These are phyloP conservation scores for Larimichthys crocea DNA, from an alignment of 2,113 vertebrate genomes.

Conservation along the genomic window DNA sequence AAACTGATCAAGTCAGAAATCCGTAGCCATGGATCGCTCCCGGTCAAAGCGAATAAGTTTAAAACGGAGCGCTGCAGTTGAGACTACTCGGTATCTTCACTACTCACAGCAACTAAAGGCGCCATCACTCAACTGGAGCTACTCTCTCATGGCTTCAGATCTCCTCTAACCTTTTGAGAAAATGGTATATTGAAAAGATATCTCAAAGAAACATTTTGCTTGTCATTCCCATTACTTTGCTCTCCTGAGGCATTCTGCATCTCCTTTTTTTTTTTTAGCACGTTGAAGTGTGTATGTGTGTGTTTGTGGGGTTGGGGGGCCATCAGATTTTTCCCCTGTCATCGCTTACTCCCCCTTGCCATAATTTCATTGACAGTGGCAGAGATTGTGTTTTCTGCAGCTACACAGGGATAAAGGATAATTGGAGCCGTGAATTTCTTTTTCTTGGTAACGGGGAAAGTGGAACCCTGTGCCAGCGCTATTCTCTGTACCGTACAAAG, in stretches of 20 bases:
- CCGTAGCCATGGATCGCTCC: constrained; percentile 19
- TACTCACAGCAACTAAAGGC: constrained; percentile 31
- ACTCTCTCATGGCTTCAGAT: constrained; percentile 51
- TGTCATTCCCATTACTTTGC: constrained; percentile 53
- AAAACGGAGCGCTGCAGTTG: constrained; percentile 11
- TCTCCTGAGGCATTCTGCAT: constrained; percentile 47
- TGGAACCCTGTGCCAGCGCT: constrained; percentile 55
- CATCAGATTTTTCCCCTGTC: constrained; percentile 37
- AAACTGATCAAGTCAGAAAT: constrained; percentile 54
- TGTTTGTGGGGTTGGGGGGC: background rate
- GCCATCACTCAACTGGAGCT: constrained; percentile 43
- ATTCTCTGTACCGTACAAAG: constrained; percentile 62
- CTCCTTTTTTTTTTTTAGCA: constrained; percentile 37
- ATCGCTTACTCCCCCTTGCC: constrained; percentile 43
- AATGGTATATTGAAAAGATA: constrained; percentile 63
- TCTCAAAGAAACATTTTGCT: constrained; percentile 66
- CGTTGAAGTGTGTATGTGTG: constrained; percentile 6
- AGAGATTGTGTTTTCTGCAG: constrained; percentile 63
- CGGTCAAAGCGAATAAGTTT: constrained; percentile 51
- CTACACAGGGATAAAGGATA: constrained; percentile 66
- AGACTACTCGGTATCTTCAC: constrained; percentile 14
- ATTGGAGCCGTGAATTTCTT: constrained; percentile 72
- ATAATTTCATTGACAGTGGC: constrained; percentile 67
- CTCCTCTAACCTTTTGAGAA: constrained; percentile 60
- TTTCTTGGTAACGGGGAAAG: constrained; percentile 59